Conservation (phyloP, 2,888 invertebrate genomes). For the Rhaphigaster nebulosa region DNA sequence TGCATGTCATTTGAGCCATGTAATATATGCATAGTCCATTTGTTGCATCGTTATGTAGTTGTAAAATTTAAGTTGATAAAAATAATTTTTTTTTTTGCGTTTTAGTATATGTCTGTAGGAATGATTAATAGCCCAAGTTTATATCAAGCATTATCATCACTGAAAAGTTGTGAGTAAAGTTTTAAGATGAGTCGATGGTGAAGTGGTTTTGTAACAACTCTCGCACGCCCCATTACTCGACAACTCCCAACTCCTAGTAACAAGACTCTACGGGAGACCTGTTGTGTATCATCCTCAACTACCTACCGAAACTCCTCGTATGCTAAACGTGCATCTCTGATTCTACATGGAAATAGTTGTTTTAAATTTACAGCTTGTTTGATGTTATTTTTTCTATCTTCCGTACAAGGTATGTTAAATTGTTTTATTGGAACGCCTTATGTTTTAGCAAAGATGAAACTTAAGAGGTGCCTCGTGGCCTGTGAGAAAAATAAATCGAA, state of each 20-base stretch:
- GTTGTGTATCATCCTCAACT: not conserved
- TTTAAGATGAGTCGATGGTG: constrained; percentile 10
- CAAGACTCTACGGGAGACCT: not conserved
- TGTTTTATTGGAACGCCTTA: too few relatives aligned
- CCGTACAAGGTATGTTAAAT: too few relatives aligned
- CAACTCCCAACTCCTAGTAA: not conserved
- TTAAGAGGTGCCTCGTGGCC: too few relatives aligned
- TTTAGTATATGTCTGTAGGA: not conserved
- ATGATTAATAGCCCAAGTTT: constrained; percentile 19
- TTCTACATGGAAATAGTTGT: too few relatives aligned
- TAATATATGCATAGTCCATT: too few relatives aligned
- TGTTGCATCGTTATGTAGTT: too few relatives aligned
- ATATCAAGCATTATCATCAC: not conserved
- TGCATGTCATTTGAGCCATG: too few relatives aligned
- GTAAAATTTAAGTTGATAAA: too few relatives aligned
- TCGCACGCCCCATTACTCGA: constrained; percentile 10
- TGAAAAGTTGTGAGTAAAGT: constrained; percentile 1
- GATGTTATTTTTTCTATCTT: too few relatives aligned
- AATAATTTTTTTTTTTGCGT: not conserved
- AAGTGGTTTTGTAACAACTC: not conserved
- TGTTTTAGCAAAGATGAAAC: too few relatives aligned
- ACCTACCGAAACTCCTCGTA: not conserved
- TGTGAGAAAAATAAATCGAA: too few relatives aligned
- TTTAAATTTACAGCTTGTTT: too few relatives aligned
- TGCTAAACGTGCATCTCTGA: not conserved